Evolutionary conservation across 2,888 invertebrate species (phyloP), one percentile per base, ranked within the genome.

Genomic region (Hofmannophila pseudospretella): DNA sequence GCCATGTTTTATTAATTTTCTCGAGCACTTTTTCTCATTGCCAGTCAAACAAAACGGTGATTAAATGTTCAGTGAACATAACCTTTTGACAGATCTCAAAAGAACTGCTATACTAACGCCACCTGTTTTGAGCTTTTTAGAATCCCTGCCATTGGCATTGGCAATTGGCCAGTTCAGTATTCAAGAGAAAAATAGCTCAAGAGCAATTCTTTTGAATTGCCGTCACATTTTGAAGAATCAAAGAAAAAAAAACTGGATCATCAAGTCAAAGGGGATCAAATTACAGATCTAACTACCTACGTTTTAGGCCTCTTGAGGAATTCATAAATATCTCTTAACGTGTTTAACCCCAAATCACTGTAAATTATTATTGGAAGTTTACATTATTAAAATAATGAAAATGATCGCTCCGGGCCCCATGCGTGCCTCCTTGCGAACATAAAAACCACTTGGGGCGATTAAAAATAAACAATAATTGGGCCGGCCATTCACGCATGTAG

Each of bases 351-450:
- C 71, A 81, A 86, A 86, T 85, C 85, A 84, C 78, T 72, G 82
- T 82, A 85, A 86, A 85, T 86, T 86, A 84, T 86, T 85, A 85
- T 85, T 85, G 82, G 82, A 74, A 85, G 85, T 85, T 85, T 77
- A 85, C 84, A 85, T 85, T 84, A 86, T 86, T 86, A 85, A 86
- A 86, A 85, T 86, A 86, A 86, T 86, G 86, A 86, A 85, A 86
- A 85, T 84, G 85, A 82, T 76, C 79, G 82, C 84, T 72, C 49
- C 55, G 50, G 81, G 86, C 80, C 75, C 77, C 75, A 72, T 84
- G 84, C 80, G 81, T 81, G 85, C 75, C 58, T 72, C 72, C 64
- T 82, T 78, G 85, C 86, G 75, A 85, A 84, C 86, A 81, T 72
- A 81, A 84, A 82, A 84, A 84, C 78, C 84, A 73, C 86, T 86